Evolutionary conservation across 2,797 vertebrate species (phyloP), one percentile per base, ranked within the genome.

Genomic region (Oreochromis grahami): DNA sequence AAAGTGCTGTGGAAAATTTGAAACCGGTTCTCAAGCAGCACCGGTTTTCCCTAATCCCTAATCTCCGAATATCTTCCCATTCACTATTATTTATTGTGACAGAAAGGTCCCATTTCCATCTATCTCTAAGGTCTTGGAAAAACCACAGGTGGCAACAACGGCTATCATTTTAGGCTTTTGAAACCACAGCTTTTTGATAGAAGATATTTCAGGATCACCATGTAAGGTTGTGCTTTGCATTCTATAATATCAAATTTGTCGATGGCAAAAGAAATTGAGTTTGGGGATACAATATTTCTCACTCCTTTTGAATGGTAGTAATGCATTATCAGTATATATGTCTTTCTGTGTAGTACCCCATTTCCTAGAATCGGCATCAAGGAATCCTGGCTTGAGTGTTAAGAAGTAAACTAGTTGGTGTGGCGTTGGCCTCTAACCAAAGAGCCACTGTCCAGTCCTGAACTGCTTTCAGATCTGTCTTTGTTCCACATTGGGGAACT

Each of bases 401-500:
- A 17, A 45, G 65, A 45, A 45, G 21, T 15, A 26, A 48, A 48
- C 24, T 72, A 45, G 41, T 45, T 72, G 68, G 6, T 45, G 41
- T 45, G 41, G 21, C 17, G 41, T 17, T 70, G 21, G 15, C 14
- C 21, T 45, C 38, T 29, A 48, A 45, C 24, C 24, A 48, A 72
- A 48, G 15, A 48, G 41, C 68, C 41, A 19, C 68, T 29, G 41
- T 72, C 68, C 41, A 19, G 41, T 48, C 9, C 68, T 29, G 24
- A 72, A 72, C 68, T 72, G 68, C 72, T 36, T 52, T 50, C 6
- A 38, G 3, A 6, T 41, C 45, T 70, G 50, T 78, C 7, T 84
- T 78, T 82, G 15, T 51, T 78, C 76, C 50, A 77, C 7, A 4
- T 17, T 48, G 74, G n/a, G 85, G 15, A 86, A 89, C 43, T 89